Conservation (phyloP, 2,797 vertebrate genomes). For the Tragelaphus eurycerus region DNA sequence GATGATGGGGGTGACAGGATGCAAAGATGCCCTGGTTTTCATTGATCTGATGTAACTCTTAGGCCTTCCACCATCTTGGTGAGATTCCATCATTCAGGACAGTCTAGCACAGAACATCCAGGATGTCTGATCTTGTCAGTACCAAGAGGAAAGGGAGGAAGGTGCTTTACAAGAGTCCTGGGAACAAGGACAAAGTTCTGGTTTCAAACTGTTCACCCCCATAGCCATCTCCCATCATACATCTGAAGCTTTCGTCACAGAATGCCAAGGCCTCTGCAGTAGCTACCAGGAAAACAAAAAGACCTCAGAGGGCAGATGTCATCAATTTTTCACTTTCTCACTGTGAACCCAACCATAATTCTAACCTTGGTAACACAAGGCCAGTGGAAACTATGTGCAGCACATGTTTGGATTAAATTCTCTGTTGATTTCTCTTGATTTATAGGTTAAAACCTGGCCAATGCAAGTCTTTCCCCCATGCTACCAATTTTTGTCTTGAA, state of each 20-base stretch:
- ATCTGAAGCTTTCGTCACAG: slow-evolving; percentile 26
- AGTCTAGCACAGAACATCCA: not conserved
- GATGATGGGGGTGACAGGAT: not conserved
- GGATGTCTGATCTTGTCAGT: not conserved
- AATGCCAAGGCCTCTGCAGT: not conserved
- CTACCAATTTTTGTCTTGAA: slow-evolving; percentile 55
- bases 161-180: not conserved
- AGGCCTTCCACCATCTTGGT: not conserved
- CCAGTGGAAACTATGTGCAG: slow-evolving; percentile 60
- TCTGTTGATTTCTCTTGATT: slow-evolving; percentile 66
- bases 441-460: slow-evolving; percentile 59
- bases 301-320: slow-evolving; percentile 43
- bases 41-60: not conserved
- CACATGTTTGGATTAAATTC: slow-evolving; percentile 60
- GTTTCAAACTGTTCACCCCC: not conserved
- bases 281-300: not conserved
- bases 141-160: not conserved
- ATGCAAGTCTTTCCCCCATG: not conserved
- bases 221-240: not conserved
- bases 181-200: not conserved
- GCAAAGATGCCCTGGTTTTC: not conserved
- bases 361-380: slow-evolving; percentile 60
- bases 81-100: not conserved
- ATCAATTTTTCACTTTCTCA: slow-evolving; percentile 51
- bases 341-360: slow-evolving; percentile 41